Evolutionary conservation across 2,113 vertebrate genomes (phyloP).

Genomic region (Ceyx margarethae): DNA sequence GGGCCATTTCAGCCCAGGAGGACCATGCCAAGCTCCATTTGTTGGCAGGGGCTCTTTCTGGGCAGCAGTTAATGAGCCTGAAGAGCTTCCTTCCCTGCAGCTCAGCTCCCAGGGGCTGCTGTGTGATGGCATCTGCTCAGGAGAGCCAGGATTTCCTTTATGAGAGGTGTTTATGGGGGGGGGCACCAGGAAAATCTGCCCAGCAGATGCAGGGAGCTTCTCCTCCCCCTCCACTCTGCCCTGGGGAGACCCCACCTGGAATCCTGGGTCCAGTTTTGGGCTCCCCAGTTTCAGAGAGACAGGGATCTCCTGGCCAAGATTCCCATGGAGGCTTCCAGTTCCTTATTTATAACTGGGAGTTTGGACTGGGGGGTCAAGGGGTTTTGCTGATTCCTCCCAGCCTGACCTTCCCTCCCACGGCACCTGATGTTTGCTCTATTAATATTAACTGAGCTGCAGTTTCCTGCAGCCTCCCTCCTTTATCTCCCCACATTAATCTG

Average conservation of each 20-base stretch:
- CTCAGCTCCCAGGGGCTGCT: not conserved
- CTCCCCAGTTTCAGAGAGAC: too few relatives aligned
- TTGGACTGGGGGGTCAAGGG: not conserved
- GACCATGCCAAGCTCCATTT: accelerated
- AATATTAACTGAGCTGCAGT: not conserved
- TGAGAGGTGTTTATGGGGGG: too few relatives aligned
- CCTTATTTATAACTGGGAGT: not conserved
- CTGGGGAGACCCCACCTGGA: too few relatives aligned
- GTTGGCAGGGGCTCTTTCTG: accelerated
- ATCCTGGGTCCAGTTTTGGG: too few relatives aligned
- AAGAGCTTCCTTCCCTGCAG: not conserved
- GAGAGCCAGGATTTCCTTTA: not conserved
- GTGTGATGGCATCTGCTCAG: not conserved
- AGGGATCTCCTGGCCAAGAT: too few relatives aligned
- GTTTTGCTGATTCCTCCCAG: not conserved
- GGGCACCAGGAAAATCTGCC: too few relatives aligned
- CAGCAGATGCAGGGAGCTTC: too few relatives aligned
- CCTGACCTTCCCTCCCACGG: not conserved
- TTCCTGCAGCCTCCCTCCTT: not conserved
- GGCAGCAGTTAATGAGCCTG: not conserved
- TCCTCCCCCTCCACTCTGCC: too few relatives aligned
- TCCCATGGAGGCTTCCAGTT: not conserved
- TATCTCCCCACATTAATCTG: not conserved
- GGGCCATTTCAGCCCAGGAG: not conserved
- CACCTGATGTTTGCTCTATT: not conserved